Base-by-base conservation (phyloP, 2,113 vertebrate species). In the Electrona antarctica region DNA sequence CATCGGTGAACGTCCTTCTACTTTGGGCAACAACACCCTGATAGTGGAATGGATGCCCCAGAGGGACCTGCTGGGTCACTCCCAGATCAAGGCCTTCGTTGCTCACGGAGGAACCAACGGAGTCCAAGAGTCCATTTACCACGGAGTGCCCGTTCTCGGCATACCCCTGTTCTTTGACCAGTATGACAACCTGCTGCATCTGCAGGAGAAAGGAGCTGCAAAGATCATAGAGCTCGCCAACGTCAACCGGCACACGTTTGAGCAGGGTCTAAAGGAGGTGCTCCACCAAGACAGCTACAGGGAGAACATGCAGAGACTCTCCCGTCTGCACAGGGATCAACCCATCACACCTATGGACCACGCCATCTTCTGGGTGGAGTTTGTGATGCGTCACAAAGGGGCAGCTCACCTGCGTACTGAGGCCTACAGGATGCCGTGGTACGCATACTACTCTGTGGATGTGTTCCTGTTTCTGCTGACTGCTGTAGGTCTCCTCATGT, bases 21-120 rank as follows among this genome's bases (percentile, higher is more conserved):
- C 81, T 8, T n/a, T 90, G 73, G 92, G 92, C 21, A 91, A 91
- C 81, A 93, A 92, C 80, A 92, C 92, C 3, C 14, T 91, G 66
- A 73, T 91, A 0, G 69, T 92, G 8, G 50, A 90, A 48, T 92
- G 92, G 91, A 89, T 93, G 82, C 92, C 90, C 4, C 92, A 93
- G 80, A 92, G 80, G 46, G 90, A 91, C 64, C 92, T 92, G 13
- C 80, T 93, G 71, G 92, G 88, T 11, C 92, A 93, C 63, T 79
- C 87, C 0, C 90, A 91, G 82, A 86, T 67, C 61, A 91, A 85
- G 81, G 82, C 81, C 13, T 92, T 93, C 64, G 77, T 93, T 13
- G 88, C 90, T 49, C 90, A 92, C 2, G 91, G 91, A 60, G 90
- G 91, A 69, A 92, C 92, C 49, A 93, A 93, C 7, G 92, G 92